phyloP scores from a whole-genome alignment of 2,113 vertebrate genomes.

The Saguinus midas region DNA sequence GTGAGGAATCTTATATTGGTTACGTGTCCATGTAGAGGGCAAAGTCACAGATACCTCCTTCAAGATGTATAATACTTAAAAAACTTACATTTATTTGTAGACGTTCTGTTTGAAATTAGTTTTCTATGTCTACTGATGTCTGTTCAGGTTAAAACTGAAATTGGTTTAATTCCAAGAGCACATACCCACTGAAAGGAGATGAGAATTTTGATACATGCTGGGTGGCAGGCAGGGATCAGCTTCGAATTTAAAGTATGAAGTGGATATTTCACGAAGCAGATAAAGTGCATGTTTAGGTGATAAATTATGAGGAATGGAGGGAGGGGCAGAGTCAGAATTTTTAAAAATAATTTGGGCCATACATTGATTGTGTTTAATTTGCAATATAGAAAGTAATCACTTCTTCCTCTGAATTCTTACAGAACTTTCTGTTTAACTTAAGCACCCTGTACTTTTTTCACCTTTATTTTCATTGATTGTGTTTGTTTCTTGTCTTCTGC shows the following conservation, averaged over 20 bases:
- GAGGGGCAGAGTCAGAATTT: background rate
- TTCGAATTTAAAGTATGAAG: background rate
- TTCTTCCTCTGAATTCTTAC: background rate
- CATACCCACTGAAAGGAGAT: rapidly evolving
- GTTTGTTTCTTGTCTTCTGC: background rate
- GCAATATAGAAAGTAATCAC: background rate
- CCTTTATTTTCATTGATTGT: background rate
- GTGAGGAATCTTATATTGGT: background rate
- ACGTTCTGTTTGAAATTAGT: background rate
- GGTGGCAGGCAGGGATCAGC: background rate
- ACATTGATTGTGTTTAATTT: background rate
- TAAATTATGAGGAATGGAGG: background rate
- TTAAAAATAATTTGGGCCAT: background rate
- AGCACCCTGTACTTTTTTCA: background rate
- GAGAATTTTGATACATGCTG: background rate
- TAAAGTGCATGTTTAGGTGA: background rate
- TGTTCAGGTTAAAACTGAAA: background rate
- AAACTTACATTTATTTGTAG: background rate
- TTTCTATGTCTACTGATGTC: background rate
- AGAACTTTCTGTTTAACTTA: background rate
- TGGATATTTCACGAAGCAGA: background rate
- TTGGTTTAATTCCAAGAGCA: background rate
- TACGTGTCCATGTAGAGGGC: background rate
- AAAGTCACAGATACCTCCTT: background rate
- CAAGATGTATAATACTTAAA: background rate